Evolutionary conservation across 1,140 invertebrate genomes (phyloP).

Genomic region (Seison nebaliae): DNA sequence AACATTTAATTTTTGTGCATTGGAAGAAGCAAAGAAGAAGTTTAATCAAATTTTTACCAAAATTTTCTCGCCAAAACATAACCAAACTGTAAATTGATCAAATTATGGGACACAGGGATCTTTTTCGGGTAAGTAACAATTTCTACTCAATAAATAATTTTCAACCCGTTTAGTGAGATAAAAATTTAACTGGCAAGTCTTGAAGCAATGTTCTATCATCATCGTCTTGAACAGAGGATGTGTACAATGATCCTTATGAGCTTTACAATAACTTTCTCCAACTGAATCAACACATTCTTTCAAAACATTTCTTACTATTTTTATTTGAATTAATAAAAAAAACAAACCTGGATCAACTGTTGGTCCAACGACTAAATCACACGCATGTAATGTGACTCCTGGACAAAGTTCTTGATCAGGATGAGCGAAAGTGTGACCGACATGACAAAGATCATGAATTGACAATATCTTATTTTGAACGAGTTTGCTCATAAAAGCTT

Average conservation of each 20-base stretch:
- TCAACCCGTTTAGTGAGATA: too few relatives aligned
- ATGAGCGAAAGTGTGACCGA: conserved; percentile 8
- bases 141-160: too few relatives aligned
- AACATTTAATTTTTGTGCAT: too few relatives aligned
- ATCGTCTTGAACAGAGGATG: conserved; percentile 4
- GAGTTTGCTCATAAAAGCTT: conserved; percentile 5
- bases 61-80: too few relatives aligned
- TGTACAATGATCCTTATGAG: background rate
- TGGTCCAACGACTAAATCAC: conserved; percentile 4
- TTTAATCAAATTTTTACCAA: too few relatives aligned
- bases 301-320: background rate
- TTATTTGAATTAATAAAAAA: background rate
- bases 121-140: too few relatives aligned
- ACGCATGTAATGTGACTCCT: conserved; percentile 4
- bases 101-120: too few relatives aligned
- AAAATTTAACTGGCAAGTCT: too few relatives aligned
- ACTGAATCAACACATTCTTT: conserved; percentile 1
- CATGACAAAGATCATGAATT: conserved; percentile 11
- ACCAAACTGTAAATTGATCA: too few relatives aligned
- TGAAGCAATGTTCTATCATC: conserved; percentile 9
- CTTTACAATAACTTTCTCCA: conserved; percentile 7
- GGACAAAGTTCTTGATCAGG: conserved; percentile 5
- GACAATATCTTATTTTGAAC: conserved; percentile 4
- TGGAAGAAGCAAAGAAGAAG: too few relatives aligned
- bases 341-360: too few relatives aligned